Evolutionary conservation across 2,797 vertebrate species (phyloP), one percentile per base, ranked within the genome.

Genomic region (Mormyrus proboscirostris): DNA sequence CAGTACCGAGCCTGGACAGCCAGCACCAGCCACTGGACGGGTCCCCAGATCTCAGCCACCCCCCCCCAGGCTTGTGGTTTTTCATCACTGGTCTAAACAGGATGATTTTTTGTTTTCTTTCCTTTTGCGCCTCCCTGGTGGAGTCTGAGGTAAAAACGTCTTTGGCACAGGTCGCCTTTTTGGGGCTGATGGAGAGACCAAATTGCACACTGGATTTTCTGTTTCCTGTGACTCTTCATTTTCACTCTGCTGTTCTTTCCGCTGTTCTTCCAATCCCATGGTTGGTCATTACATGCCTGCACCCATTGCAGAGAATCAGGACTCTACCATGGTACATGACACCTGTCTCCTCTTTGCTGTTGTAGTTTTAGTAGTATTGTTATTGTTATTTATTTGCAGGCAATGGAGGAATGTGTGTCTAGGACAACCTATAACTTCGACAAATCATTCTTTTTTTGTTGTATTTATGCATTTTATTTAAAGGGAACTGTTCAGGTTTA

Each of bases 381-480:
- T 76, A 41, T 33, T 29, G 25, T 73, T 33, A 79, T 79, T 79
- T 79, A 79, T 79, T 79, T 41, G 16, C 73, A 44, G 73, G 44
- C 41, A 44, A 79, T 79, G 41, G 73, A 79, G 73, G 73, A 79
- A 79, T 41, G 44, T 79, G 44, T 49, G 47, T 84, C 44, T 84
- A 51, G 82, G 47, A 44, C 41, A 44, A n/a, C 16, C 33, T 41
- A 79, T 76, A 44, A 79, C 73, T 79, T 41, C 44, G 73, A 41
- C 73, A 84, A n/a, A 83, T 44, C 44, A 22, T 50, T n/a, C 22
- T 9, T 84, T 84, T 29, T 49, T 50, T 49, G 41, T 83, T 83
- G 76, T 49, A 84, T 84, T 84, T 84, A 84, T 50, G 47, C n/a
- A 51, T 8, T 84, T 29, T 29, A 84, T 50, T 84, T 84, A 84